phyloP scores from a whole-genome alignment of 2,113 vertebrate species.

The Lichenostomus cassidix region DNA sequence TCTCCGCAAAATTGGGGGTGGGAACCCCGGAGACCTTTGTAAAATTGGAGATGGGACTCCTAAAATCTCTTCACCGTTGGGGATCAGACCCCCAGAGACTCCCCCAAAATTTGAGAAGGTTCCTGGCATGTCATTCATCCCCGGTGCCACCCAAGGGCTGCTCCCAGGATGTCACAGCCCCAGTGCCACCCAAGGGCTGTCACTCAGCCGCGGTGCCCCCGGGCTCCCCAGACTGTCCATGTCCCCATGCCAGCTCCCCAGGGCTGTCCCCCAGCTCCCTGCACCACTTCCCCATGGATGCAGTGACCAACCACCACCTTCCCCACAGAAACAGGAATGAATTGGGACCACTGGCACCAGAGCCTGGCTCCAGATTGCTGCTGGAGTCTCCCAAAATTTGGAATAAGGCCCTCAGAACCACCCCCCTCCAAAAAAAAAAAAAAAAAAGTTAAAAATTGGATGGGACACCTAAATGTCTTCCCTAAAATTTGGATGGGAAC shows the following conservation, averaged over 20 bases:
- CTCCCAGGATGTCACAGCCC: neutral
- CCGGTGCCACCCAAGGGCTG: neutral
- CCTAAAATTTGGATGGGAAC: neutral
- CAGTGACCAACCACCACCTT: rapidly evolving
- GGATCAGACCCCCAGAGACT: too few species aligned
- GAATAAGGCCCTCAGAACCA: neutral
- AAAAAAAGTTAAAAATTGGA: neutral
- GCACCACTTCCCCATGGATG: too few species aligned
- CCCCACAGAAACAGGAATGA: neutral
- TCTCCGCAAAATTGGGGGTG: neutral
- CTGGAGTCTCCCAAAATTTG: neutral
- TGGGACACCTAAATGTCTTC: rapidly evolving
- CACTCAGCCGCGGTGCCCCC: neutral
- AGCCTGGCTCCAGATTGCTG: neutral
- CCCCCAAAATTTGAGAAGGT: neutral
- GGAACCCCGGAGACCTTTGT: too few species aligned
- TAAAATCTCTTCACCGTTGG: too few species aligned
- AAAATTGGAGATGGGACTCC: neutral
- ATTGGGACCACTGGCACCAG: neutral
- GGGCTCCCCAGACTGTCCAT: rapidly evolving
- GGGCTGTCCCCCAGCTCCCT: neutral
- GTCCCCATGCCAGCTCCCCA: rapidly evolving
- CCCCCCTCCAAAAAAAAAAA: neutral
- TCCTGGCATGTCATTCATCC: neutral
- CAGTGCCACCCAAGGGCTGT: neutral